Evolutionary conservation across 2,113 vertebrate genomes (phyloP), one percentile per base, ranked within the genome.

Genomic region (Actenoides hombroni): DNA sequence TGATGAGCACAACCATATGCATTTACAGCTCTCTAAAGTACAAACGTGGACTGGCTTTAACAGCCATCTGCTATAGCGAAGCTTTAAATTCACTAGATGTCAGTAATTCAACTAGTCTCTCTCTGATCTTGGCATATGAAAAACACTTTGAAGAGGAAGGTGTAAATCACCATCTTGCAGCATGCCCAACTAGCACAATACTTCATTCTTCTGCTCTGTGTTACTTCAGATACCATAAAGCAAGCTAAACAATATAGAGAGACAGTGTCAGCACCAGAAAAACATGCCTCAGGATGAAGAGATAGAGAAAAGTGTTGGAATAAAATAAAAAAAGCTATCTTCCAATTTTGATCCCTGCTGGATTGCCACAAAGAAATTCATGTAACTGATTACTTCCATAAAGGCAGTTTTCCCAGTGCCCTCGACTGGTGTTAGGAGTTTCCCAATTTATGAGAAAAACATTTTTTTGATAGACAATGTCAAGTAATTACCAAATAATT

Each of bases 391-490:
- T 69, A 8, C 40, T 65, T 65, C 26, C 40, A 65, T 25, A 53
- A 68, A 65, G 61, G 14, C 16, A 28, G n/a, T 39, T 83, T 49
- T 61, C 54, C 44, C 33, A 57, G 15, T n/a, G 13, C 6, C 65
- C 15, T 70, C 6, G 6, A 5, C 31, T 21, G 7, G 5, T 9
- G 14, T 44, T 40, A 80, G 13, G 3, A 51, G 10, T 16, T 31
- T 25, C n/a, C 74, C 18, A 20, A 2, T 12, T 13, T 37, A 54
- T 10, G 2, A 53, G 69, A 1, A 51, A 37, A 61, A 39, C 0
- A 0, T 1, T 1, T 11, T 8, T 28, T 8, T 37, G 5, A 57
- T 49, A 3, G 49, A 53, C 26, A 77, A 2, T 26, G 5, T 53
- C 40, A 49, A 28, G 7, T 28, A 40, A 91, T 67, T 59, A 35